Base-by-base conservation (phyloP, 2,888 invertebrate genomes). In the Xylocampa areola region DNA sequence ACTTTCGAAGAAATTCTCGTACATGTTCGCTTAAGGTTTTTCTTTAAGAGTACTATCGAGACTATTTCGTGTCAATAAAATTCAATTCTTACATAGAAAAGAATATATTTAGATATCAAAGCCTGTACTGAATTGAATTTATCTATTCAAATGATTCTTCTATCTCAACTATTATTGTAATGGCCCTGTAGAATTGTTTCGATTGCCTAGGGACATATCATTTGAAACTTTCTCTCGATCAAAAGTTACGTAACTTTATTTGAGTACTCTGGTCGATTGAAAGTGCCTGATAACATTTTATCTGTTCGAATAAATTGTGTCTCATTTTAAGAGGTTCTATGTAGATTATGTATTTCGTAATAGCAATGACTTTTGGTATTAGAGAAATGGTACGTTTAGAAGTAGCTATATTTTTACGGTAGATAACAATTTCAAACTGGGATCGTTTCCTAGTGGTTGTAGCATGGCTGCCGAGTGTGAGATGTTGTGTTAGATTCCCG, bases 161-260 rank as follows among this genome's bases (percentile, higher is more conserved):
- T 55, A 59, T 51, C 63, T 58, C 17, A 4, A 25, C 8, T 21
- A 25, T 54, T 58, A 63, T 60, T 57, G 37, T 54, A 65, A 65
- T 61, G 48, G 1, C 10, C 8, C 52, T 35, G 39, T 72, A 58
- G n/a, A 53, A 60, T 50, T 36, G 16, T 55, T 61, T 53, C 51
- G 29, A 57, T 65, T 36, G 72, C 72, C 67, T 25, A 45, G 45
- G 39, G 72, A 61, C 66, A 65, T 39, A 32, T 45, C 53, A 44
- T 52, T 68, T 25, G 33, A 60, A 69, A 78, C 78, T 78, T 78
- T 77, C 77, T 75, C 76, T 60, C 54, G 44, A 50, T 69, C 54
- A 63, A 37, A 55, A 60, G 54, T 78, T 75, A 50, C 62, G 64
- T 35, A 43, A 48, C 45, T 32, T 62, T 53, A 41, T 66, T 55